These are phyloP conservation scores for Ageneiosus marmoratus DNA, from an alignment of 2,113 vertebrate species.

Conservation along the genomic window DNA sequence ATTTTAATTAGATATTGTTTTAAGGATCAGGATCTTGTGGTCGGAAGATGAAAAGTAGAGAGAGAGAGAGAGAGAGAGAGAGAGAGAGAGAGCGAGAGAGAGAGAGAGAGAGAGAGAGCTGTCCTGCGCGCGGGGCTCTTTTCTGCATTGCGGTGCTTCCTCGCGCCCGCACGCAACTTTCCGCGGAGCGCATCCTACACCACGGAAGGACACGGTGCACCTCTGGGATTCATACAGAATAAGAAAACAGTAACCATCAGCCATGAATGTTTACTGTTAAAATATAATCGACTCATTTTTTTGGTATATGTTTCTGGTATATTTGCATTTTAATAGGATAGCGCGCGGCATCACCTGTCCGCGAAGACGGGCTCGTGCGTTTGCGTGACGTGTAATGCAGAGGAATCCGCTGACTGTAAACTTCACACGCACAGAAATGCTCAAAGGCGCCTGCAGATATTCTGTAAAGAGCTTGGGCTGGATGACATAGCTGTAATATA, in stretches of 20 bases:
- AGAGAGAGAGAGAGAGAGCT: not conserved
- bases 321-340: not conserved
- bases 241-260: not conserved
- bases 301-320: not conserved
- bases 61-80: not conserved
- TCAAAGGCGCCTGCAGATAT: not conserved
- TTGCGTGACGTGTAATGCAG: constrained; percentile 34
- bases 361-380: constrained; percentile 18
- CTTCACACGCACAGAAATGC: not conserved
- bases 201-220: constrained; percentile 4
- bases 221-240: not conserved
- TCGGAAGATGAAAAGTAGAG: constrained; percentile 6
- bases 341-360: constrained; percentile 56
- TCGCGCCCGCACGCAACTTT: constrained; percentile 69
- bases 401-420: constrained; percentile 3
- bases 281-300: too few relatives aligned
- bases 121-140: constrained; percentile 56
- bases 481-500: not conserved
- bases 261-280: not conserved
- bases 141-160: constrained; percentile 81
- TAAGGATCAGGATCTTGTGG: not conserved
- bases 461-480: not conserved
- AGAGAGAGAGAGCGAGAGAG: constrained; percentile 9
- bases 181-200: constrained; percentile 41
- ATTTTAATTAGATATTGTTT: not conserved